Conservation (phyloP, 2,797 vertebrate species). For the Microhierax caerulescens region DNA sequence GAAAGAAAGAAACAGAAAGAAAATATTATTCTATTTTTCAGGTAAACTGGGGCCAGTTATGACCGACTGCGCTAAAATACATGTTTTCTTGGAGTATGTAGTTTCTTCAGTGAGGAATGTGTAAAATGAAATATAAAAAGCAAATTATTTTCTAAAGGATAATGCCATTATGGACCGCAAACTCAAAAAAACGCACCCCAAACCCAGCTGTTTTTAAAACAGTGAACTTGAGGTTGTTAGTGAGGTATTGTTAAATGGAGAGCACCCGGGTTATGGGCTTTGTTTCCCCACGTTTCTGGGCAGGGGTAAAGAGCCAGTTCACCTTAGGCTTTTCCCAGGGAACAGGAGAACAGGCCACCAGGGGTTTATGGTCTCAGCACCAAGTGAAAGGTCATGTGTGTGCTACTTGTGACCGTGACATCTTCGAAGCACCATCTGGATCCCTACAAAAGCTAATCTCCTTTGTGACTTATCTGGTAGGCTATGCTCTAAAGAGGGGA, state of each 20-base stretch:
- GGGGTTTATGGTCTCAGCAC: neutral
- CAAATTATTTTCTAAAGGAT: neutral
- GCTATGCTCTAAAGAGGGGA: neutral
- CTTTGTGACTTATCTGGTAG: neutral
- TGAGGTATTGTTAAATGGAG: neutral
- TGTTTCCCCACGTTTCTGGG: neutral
- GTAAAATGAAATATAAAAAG: neutral
- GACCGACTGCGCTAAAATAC: fast-evolving
- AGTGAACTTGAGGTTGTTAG: neutral
- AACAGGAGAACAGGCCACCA: fast-evolving
- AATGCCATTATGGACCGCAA: neutral
- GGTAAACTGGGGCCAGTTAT: neutral
- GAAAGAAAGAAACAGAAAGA: no score
- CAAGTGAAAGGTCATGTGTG: neutral
- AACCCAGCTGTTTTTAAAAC: neutral
- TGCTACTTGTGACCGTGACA: fast-evolving
- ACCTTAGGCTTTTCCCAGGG: neutral
- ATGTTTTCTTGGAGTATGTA: neutral
- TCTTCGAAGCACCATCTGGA: neutral
- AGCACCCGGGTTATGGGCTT: neutral
- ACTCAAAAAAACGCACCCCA: neutral
- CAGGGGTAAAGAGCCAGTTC: neutral
- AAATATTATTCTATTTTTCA: neutral
- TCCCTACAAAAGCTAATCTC: neutral
- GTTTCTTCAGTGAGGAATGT: neutral